Evolutionary conservation across 2,797 vertebrate genomes (phyloP), one percentile per base, ranked within the genome.

Genomic region (Poecilia wingei): DNA sequence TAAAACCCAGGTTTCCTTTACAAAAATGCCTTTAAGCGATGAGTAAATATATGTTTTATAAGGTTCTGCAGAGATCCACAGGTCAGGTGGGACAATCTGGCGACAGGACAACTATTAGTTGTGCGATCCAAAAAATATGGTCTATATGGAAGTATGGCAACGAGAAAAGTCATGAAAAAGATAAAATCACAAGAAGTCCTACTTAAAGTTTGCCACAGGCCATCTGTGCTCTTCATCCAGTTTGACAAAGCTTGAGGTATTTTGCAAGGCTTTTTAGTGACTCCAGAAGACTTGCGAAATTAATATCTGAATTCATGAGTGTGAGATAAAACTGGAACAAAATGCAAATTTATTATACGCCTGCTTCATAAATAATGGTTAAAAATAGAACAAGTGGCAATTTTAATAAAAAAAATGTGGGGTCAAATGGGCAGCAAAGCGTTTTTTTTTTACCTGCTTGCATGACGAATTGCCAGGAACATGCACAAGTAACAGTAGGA

Each of bases 401-500:
- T 43, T 69, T 43, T 25, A 43, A 69, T 45, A n/a, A 13, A 13
- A 20, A 25, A 8, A 8, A 14, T 2, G n/a, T 69, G 13, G 39
- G 22, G 41, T 43, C 25, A 43, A 69, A 69, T n/a, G 66, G 25
- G 14, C 25, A 7, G 33, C 8, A 55, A 13, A 14, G 51, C 43
- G 28, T 72, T 84, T 72, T 53, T 51, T 49, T 51, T 41, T 41
- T 49, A 96, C 96, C 95, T 96, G 93, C 92, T 94, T 55, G 93
- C 86, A 4, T 86, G 89, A 9, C 94, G 95, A 51, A 96, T 94
- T 3, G 94, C 94, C 83, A 95, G 89, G 83, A 96, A 96, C 95
- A 96, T 96, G 88, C 91, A 93, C 66, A 96, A 75, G 72, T 96
- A 96, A 86, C 96, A 96, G 90, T 94, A 95, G 74, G 94, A 93